These are phyloP conservation scores for Gryon sp. DNA, from an alignment of 1,140 invertebrate species.

Conservation along the genomic window DNA sequence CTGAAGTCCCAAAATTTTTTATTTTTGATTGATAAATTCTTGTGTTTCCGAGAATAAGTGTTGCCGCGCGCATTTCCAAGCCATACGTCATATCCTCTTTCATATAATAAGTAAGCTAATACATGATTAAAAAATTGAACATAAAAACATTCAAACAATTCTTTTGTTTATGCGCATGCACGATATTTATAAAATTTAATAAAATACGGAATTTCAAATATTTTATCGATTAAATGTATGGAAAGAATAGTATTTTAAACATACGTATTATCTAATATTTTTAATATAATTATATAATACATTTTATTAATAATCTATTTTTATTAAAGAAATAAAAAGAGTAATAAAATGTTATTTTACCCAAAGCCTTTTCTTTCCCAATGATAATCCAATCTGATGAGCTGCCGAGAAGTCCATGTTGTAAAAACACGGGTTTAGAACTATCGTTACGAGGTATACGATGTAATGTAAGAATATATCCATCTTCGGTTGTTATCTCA, in stretches of 20 bases:
- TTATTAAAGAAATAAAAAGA: neutral
- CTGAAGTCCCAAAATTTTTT: slow-evolving; percentile 80
- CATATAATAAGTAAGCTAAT: slow-evolving; percentile 78
- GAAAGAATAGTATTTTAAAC: no score
- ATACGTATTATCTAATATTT: no score
- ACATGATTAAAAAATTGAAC: slow-evolving; percentile 1
- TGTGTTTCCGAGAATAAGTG: slow-evolving; percentile 76
- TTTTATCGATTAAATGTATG: neutral
- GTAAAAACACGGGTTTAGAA: slow-evolving; percentile 79
- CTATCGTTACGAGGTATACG: slow-evolving; percentile 82
- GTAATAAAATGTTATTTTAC: slow-evolving; percentile 68
- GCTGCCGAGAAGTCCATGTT: slow-evolving; percentile 85
- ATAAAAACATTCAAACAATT: neutral
- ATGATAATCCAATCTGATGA: slow-evolving; percentile 84
- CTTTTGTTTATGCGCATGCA: no score
- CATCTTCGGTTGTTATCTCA: slow-evolving; percentile 84
- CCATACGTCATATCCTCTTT: slow-evolving; percentile 81
- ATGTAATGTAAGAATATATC: slow-evolving; percentile 86
- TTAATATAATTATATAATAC: neutral
- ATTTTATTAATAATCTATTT: neutral
- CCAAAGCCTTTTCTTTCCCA: slow-evolving; percentile 83
- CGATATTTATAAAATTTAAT: no score
- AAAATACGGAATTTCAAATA: neutral
- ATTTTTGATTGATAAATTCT: slow-evolving; percentile 67
- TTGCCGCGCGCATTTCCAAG: slow-evolving; percentile 81